phyloP scores from a whole-genome alignment of 2,797 vertebrate genomes.

The Danio aesculapii region DNA sequence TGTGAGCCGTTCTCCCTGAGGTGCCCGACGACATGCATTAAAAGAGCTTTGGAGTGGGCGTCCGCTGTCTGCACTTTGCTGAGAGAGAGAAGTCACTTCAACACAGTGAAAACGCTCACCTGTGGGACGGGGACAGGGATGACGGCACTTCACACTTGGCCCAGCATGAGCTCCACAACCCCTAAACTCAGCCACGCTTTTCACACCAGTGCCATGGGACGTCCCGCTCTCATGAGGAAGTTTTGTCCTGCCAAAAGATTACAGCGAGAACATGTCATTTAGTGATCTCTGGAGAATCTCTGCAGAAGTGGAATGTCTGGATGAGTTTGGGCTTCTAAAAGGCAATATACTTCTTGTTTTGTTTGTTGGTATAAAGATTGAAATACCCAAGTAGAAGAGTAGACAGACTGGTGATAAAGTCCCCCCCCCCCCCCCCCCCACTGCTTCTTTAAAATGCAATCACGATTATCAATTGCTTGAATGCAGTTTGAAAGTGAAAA shows the following conservation, averaged over 20 bases:
- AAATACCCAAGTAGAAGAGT: no score
- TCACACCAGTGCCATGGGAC: neutral
- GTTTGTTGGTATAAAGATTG: no score
- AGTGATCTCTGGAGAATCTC: no score
- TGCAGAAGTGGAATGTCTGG: neutral
- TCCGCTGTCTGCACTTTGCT: constrained; percentile 12
- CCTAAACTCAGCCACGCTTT: neutral
- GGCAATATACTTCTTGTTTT: no score
- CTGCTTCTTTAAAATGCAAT: no score
- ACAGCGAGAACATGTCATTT: neutral
- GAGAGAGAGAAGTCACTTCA: constrained; percentile 12
- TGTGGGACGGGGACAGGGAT: constrained; percentile 13
- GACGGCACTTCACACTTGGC: neutral
- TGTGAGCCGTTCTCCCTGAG: constrained; percentile 69
- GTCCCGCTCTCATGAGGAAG: neutral
- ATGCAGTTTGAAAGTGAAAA: no score
- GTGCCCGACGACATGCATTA: constrained; percentile 33
- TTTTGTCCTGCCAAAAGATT: neutral
- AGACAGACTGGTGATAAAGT: no score
- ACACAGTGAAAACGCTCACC: neutral
- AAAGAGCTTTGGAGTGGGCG: constrained; percentile 39
- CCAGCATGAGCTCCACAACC: neutral
- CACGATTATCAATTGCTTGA: no score
- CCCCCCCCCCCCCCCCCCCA: no score
- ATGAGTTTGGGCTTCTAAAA: neutral